Base-by-base conservation (phyloP, 2,113 vertebrate species). In the Podarcis cretensis region DNA sequence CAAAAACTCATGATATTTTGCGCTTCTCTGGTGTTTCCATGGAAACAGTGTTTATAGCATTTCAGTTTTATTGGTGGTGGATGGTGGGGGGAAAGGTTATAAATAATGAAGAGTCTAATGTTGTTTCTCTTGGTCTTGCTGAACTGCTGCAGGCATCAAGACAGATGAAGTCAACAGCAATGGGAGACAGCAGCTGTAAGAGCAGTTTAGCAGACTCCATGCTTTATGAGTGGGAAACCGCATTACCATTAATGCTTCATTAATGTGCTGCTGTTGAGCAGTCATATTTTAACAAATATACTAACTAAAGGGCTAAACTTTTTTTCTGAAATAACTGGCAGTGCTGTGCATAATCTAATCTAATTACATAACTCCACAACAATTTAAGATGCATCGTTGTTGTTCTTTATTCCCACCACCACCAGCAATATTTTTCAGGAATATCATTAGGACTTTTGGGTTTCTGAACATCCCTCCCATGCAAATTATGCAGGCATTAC, bases 81-180 rank as follows among this genome's bases (percentile, higher is more conserved):
- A 12, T 54, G 90, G 80, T 27, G 89, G 94, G 93, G 89, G 94
- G 93, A 92, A 59, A 37, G 96, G 93, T 95, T 95, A 96, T 95
- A 97, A 97, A 97, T 96, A 96, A 96, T 96, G 91, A 95, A 95
- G 94, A 94, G 74, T 82, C 93, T 95, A 95, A 95, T 94, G 93
- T 92, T 96, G 66, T 93, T 96, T 97, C 91, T 88, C 90, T 95
- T 95, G 94, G 95, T 96, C 88, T 92, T 94, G 87, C 89, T 94
- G 92, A 95, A 94, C 86, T 90, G 93, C 96, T 96, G 82, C 91
- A 95, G 95, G 95, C 94, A 89, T 69, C 37, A 48, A 95, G 90
- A 94, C 89, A 90, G 90, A 96, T 95, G 91, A 95, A 95, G 90
- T 92, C 90, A 84, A 91, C 86, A 88, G 92, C 92, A 95, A 94